Base-by-base conservation (phyloP, 2,113 vertebrate species). In the Nesogale talazaci region DNA sequence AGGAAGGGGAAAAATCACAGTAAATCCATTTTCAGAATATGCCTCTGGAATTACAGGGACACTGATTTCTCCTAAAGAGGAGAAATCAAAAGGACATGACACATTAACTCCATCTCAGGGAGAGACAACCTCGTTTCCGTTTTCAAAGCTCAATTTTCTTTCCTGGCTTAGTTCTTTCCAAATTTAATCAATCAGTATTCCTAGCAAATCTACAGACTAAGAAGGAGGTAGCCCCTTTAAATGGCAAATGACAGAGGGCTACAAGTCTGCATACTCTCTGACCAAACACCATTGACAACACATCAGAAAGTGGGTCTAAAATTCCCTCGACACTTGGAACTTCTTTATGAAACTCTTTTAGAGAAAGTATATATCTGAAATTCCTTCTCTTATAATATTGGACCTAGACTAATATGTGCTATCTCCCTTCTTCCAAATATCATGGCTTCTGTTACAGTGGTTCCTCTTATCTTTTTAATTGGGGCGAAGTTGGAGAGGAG, bases 71-170 rank as follows among this genome's bases (percentile, higher is more conserved):
- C 86, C 36, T 20, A 83, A 96, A 67, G 78, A 95, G 76, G 15
- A 92, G 63, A 95, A 96, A 96, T 94, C 92, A 89, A 94, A 97
- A 94, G 57, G 59, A 90, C 76, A 80, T 92, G 86, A 93, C 89
- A 95, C 46, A 74, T 87, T 93, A 93, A 90, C 86, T 93, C 89
- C 81, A 94, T 94, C 80, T 91, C 74, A 93, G 57, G 79, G 76
- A 81, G 77, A 56, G 77, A 86, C 78, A 84, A 93, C 29, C 59
- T 94, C 72, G 46, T 90, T 93, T 80, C 91, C 2, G 77, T 65
- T 91, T 88, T 91, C 65, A 92, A 94, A 93, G 92, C 69, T 19
- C 9, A 56, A 93, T 86, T 94, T 92, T 92, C 77, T 81, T 94
- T 93, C 84, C 72, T 91, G 82, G 46, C 38, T 94, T 89, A 88